These are phyloP conservation scores for Dipodomys spectabilis DNA, from an alignment of 2,113 vertebrate genomes.

Conservation along the genomic window DNA sequence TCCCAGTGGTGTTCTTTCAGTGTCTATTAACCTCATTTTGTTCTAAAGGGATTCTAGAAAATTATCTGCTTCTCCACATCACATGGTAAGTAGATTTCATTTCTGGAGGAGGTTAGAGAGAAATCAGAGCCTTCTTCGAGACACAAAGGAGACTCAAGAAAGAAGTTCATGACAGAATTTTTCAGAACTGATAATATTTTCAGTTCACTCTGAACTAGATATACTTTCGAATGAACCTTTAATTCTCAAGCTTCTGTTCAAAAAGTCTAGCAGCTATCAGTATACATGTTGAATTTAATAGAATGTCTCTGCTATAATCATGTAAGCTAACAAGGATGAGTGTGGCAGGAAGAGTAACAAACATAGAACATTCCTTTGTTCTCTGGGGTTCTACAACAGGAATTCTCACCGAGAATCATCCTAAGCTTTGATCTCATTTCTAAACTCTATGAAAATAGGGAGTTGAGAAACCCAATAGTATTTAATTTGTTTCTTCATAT, in stretches of 20 bases:
- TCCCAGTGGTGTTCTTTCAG: background rate
- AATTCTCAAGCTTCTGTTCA: background rate
- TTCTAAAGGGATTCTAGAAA: background rate
- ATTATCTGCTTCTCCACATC: background rate
- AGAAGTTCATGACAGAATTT: background rate
- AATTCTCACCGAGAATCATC: background rate
- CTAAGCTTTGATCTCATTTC: background rate
- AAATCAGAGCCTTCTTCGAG: background rate
- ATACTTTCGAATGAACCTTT: background rate
- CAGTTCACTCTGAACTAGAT: background rate
- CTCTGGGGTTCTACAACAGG: background rate
- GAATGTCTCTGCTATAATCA: background rate
- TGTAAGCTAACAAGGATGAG: background rate
- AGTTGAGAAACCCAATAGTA: background rate
- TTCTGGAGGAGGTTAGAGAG: conserved; percentile 3
- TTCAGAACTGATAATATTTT: background rate
- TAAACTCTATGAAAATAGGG: background rate
- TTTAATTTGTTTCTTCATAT: background rate
- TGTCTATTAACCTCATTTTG: background rate
- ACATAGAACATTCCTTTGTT: background rate
- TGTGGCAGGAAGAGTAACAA: background rate
- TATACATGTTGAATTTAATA: background rate
- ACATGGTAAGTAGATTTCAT: background rate
- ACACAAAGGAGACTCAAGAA: background rate
- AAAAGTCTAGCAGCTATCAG: background rate